Evolutionary conservation across 1,140 invertebrate species (phyloP), one percentile per base, ranked within the genome.

Genomic region (Drosophila mojavensis): DNA sequence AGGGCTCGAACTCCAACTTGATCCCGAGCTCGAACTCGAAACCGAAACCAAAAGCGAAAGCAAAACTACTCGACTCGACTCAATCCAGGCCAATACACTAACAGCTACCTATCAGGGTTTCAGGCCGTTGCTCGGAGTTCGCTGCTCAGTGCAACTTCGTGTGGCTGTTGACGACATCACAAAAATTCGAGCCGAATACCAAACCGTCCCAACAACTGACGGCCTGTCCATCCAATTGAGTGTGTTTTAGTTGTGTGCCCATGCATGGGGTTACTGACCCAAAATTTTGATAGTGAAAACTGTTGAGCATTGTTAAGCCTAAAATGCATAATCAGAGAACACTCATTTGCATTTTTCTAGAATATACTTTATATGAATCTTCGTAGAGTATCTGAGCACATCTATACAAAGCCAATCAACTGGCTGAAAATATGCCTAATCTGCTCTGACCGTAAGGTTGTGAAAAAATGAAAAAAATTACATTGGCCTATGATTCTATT

Each of bases 241-340:
- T 59, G 26, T 45, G 17, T 26, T 41, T 75, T 5, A 9, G 48
- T 50, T 56, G 66, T 74, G 63, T 76, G 73, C 45, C 62, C 68
- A 58, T 62, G 39, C 17, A 58, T 45, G 67, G 75, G 82, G 78
- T 86, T 73, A 79, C 33, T 86, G 82, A 86, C 78, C 82, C 55
- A 70, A 72, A 61, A 76, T 66, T 78, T 71, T 80, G 62, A 79
- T 74, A 77, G 65, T 74, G 68, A 77, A 77, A 83, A 83, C 66
- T 74, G 68, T 79, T 79, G 72, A 83, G 51, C 53, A 73, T 69
- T 48, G 67, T 53, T 54, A 67, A 78, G 11, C 56, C n/a, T 2
- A 59, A 47, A 36, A 39, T 26, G 48, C 20, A 51, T 4, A 30
- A 51, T 13, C 11, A 45, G 15, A 45, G 5, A 45, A 15, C n/a